Conservation (phyloP, 2,888 invertebrate genomes). For the Leistus spinibarbis region DNA sequence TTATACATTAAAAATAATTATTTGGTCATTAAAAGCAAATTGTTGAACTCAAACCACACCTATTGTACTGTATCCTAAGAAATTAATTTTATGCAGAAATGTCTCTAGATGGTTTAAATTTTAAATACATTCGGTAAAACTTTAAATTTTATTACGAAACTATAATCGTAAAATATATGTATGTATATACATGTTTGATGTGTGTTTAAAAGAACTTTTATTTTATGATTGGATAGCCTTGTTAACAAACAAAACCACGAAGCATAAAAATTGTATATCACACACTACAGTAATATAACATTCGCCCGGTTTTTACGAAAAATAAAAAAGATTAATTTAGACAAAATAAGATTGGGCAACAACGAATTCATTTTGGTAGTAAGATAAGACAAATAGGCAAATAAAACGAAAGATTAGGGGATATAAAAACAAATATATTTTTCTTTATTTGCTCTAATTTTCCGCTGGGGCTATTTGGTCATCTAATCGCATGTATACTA, state of each 20-base stretch:
- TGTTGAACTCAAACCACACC: too few relatives aligned
- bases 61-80: too few relatives aligned
- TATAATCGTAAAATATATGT: too few relatives aligned
- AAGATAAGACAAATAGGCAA: constrained; percentile 4
- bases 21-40: too few relatives aligned
- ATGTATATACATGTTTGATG: too few relatives aligned
- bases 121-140: too few relatives aligned
- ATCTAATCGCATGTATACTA: neutral
- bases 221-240: neutral
- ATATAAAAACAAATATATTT: constrained; percentile 11
- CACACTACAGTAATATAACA: neutral
- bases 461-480: neutral
- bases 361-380: neutral
- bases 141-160: too few relatives aligned
- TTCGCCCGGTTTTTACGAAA: neutral
- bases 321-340: neutral
- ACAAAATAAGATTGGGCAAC: neutral
- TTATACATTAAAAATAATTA: too few relatives aligned
- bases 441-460: constrained; percentile 9
- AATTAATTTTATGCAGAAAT: too few relatives aligned
- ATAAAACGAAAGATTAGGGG: neutral
- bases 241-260: neutral
- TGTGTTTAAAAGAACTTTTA: neutral
- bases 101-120: too few relatives aligned
- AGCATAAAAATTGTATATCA: neutral